These are phyloP conservation scores for Echinops telfairi DNA, from an alignment of 2,113 vertebrate species.

Conservation along the genomic window DNA sequence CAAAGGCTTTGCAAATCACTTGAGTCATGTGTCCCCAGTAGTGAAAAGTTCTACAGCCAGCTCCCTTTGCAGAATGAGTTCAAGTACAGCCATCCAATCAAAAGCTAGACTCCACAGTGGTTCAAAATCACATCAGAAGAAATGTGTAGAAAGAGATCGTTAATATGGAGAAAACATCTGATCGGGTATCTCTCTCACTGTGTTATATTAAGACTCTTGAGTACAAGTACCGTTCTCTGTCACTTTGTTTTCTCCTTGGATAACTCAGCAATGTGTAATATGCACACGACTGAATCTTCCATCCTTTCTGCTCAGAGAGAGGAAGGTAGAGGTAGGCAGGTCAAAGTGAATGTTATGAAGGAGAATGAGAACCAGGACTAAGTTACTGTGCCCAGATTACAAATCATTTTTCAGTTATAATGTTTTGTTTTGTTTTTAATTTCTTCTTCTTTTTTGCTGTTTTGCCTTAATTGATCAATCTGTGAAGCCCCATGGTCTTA, in stretches of 20 bases:
- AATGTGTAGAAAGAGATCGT: not conserved
- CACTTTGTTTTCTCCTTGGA: constrained; percentile 42
- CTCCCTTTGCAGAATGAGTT: constrained; percentile 41
- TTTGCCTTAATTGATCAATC: not conserved
- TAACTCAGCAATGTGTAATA: not conserved
- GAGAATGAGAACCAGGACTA: constrained; percentile 31
- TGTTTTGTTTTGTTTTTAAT: not conserved
- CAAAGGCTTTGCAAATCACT: not conserved
- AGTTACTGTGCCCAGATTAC: not conserved
- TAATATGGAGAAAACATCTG: not conserved
- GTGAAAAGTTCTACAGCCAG: not conserved
- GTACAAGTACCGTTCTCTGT: not conserved
- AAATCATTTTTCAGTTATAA: not conserved
- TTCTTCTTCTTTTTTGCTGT: not conserved
- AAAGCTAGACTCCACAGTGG: not conserved
- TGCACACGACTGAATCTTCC: constrained; percentile 37
- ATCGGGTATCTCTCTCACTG: not conserved
- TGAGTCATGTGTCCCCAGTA: not conserved
- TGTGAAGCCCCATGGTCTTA: not conserved
- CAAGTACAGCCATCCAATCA: not conserved
- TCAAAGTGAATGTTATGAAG: constrained; percentile 29
- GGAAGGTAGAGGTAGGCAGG: constrained; percentile 49
- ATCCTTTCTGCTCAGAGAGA: not conserved
- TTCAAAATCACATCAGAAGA: not conserved
- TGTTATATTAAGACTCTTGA: constrained; percentile 39